Evolutionary conservation across 1,140 invertebrate genomes (phyloP).

Genomic region (Marisa cornuarietis): DNA sequence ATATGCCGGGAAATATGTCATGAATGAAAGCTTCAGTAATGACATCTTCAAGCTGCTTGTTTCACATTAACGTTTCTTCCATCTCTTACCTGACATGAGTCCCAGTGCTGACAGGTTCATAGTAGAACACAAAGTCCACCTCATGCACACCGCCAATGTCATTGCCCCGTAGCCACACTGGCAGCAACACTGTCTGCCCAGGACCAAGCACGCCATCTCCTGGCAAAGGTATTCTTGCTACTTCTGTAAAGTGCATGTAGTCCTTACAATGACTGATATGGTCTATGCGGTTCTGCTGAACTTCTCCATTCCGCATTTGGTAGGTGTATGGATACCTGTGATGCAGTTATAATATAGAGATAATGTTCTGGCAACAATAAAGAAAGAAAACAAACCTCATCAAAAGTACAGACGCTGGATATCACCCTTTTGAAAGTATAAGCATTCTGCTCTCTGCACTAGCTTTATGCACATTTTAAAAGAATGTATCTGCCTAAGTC

Average conservation of each 20-base stretch:
- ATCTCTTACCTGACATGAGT: conserved; percentile 59
- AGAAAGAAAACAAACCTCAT: too few relatives aligned
- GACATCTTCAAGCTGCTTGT: not conserved
- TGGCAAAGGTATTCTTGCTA: conserved; percentile 48
- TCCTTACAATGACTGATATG: conserved; percentile 7
- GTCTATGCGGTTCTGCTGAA: conserved; percentile 9
- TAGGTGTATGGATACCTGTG: conserved; percentile 48
- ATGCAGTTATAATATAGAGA: too few relatives aligned
- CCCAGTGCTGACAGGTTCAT: conserved; percentile 70
- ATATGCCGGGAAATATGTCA: too few relatives aligned
- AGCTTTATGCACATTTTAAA: too few relatives aligned
- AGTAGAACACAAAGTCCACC: conserved; percentile 79
- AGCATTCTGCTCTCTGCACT: too few relatives aligned
- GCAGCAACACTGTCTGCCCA: conserved; percentile 70
- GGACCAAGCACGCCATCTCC: conserved; percentile 66
- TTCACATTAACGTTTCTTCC: not conserved
- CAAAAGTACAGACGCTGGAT: too few relatives aligned
- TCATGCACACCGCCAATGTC: conserved; percentile 72
- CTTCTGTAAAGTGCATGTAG: conserved; percentile 26
- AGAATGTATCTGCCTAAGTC: too few relatives aligned
- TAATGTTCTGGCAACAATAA: too few relatives aligned
- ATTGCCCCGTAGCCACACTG: conserved; percentile 77
- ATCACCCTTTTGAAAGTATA: too few relatives aligned
- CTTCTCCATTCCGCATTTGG: conserved; percentile 31
- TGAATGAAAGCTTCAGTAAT: conserved; percentile 10